Percentiles rank a stretch among this genome's conserved stretches.
Conservation (phyloP, 2,888 invertebrate species). For the Nasonia oneida region DNA sequence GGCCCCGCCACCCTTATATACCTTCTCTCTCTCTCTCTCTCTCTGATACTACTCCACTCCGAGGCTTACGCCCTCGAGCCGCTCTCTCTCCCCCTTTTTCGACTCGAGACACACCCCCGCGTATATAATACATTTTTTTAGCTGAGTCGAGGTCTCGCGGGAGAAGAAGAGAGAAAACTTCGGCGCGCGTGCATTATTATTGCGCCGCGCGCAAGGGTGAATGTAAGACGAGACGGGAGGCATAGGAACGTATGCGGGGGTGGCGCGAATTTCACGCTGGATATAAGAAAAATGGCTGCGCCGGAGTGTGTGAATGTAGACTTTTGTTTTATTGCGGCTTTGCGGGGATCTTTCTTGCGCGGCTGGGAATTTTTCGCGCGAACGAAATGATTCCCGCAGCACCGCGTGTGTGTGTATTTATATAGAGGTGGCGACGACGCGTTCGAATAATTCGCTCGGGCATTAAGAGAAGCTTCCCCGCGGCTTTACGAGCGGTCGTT, state of each 20-base stretch:
- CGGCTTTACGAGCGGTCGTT: conserved; percentile 61
- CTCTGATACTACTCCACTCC: conserved; percentile 10
- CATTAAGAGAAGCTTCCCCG: conserved; percentile 54
- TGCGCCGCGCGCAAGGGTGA: conserved; percentile 22
- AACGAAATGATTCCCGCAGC: background rate
- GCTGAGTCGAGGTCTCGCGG: conserved; percentile 32
- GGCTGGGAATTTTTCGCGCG: conserved; percentile 17
- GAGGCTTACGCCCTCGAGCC: conserved; percentile 37
- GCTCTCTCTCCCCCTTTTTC: conserved; percentile 2
- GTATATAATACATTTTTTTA: background rate
- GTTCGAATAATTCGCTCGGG: conserved; percentile 58
- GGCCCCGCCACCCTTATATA: conserved; percentile 56
- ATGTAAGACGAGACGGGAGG: conserved; percentile 63
- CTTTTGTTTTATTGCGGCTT: conserved; percentile 10
- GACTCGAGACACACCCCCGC: conserved; percentile 19
- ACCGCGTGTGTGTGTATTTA: background rate
- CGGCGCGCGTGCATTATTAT: background rate
- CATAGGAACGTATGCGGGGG: conserved; percentile 2
- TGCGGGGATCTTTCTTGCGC: background rate
- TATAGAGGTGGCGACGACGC: conserved; percentile 39
- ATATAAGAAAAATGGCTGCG: conserved; percentile 83
- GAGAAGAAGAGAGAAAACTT: conserved; percentile 29
- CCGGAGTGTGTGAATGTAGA: conserved; percentile 61
- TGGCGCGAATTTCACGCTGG: conserved; percentile 79
- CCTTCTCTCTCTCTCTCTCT: conserved; percentile 37